Evolutionary conservation across 2,113 vertebrate genomes (phyloP), one percentile per base, ranked within the genome.

Genomic region (Cavia porcellus): DNA sequence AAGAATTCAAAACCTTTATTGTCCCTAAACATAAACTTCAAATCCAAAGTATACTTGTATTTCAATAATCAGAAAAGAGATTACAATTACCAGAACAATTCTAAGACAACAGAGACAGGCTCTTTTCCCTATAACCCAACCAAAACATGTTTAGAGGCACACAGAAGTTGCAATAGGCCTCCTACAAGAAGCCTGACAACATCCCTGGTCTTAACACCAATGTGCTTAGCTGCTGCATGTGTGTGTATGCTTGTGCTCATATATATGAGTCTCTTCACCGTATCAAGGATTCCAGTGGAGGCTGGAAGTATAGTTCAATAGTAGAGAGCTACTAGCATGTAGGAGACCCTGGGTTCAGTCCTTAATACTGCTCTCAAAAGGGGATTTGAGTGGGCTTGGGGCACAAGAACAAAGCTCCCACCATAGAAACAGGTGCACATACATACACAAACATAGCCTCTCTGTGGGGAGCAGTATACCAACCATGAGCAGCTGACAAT

Each of bases 21-120:
- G 32, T 28, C 45, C 30, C 47, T 59, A 83, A 70, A 72, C 22
- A 77, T 62, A 52, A 90, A 50, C 38, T 93, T 59, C 30, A 90
- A 86, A 13, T 19, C 57, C 57, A 74, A 62, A 66, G 45, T 7
- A 57, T 74, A 86, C 66, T 66, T 90, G 35, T 35, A 59, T 15
- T 86, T 80, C 19, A 92, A 85, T 80, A 59, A 47, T 95, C 80
- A 89, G 24, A 81, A 92, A 61, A 72, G 12, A 20, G 14, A 45
- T 70, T 3, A 52, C 25, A 80, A 7, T 32, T 79, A 74, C 82
- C 8, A 52, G 35, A 91, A n/a, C 42, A 70, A 92, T 59, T 47
- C 9, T 30, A 72, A 90, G 2, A 86, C 20, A 85, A 74, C 3
- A 92, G n/a, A 74, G 14, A 8, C 15, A 57, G 25, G 1, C 14